phyloP scores from a whole-genome alignment of 2,888 invertebrate species.

The Linyphia triangularis region DNA sequence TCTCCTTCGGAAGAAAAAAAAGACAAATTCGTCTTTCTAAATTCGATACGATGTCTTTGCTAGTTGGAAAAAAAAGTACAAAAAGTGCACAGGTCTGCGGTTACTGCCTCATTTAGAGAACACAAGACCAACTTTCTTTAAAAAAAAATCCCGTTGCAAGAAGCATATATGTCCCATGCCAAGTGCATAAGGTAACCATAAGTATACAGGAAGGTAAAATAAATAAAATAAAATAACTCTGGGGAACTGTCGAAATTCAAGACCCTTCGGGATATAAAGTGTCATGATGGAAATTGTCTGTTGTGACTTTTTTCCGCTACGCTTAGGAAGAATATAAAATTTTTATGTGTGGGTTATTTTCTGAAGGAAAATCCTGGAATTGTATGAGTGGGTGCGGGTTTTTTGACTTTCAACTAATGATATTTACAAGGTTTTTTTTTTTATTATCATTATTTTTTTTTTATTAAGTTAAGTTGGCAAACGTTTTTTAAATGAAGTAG shows the following conservation, averaged over 20 bases:
- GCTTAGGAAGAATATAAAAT: neutral
- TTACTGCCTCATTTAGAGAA: slow-evolving; percentile 71
- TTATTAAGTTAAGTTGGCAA: too few species aligned
- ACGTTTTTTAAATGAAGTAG: too few species aligned
- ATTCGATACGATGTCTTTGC: slow-evolving; percentile 37
- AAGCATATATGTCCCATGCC: slow-evolving; percentile 12
- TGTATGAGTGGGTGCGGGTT: neutral
- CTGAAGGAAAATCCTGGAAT: neutral
- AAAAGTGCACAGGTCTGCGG: slow-evolving; percentile 47
- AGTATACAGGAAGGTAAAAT: neutral
- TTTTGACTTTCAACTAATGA: neutral
- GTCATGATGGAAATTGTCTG: slow-evolving; percentile 38
- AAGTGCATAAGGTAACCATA: neutral
- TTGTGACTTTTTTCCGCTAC: slow-evolving; percentile 33
- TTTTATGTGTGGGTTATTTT: neutral
- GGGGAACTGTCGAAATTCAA: slow-evolving; percentile 37
- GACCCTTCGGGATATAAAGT: slow-evolving; percentile 44
- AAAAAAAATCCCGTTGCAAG: slow-evolving; percentile 16
- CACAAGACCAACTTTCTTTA: slow-evolving; percentile 57
- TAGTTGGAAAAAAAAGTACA: neutral
- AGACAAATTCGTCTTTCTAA: slow-evolving; percentile 34
- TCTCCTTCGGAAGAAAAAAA: neutral
- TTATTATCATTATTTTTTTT: too few species aligned
- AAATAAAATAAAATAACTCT: slow-evolving; percentile 13
- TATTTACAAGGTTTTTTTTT: neutral